Percentiles rank a stretch among this genome's conserved stretches.
phyloP scores from a whole-genome alignment of 2,797 vertebrate genomes.

The Argyrosomus regius region DNA sequence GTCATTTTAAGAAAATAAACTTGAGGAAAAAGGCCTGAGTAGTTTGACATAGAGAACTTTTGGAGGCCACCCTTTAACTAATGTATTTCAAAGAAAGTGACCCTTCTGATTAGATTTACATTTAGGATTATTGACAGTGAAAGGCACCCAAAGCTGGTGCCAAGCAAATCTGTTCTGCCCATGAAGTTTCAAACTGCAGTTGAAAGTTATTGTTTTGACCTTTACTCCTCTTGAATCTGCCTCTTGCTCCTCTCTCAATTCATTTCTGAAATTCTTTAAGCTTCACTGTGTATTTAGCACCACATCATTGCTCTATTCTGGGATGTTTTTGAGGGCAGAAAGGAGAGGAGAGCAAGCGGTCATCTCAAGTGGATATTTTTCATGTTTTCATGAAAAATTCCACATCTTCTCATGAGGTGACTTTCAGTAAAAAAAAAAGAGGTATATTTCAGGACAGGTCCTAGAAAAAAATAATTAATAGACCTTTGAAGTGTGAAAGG shows the following conservation, averaged over 20 bases:
- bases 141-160: neutral
- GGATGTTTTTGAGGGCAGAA: conserved; percentile 63
- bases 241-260: conserved; percentile 34
- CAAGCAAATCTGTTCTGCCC: conserved; percentile 16
- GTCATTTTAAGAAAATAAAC: conserved; percentile 1
- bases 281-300: conserved; percentile 77
- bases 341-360: conserved; percentile 49
- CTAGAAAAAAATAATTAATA: conserved; percentile 85
- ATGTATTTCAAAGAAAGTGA: conserved; percentile 17
- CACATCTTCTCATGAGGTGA: conserved; percentile 87
- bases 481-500: conserved; percentile 85
- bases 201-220: conserved; percentile 42
- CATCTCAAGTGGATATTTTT: conserved; percentile 83
- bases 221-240: conserved; percentile 35
- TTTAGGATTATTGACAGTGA: conserved; percentile 19
- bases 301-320: conserved; percentile 75
- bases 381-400: conserved; percentile 95
- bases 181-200: conserved; percentile 16
- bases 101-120: conserved; percentile 11
- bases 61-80: neutral
- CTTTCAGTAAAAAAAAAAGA: conserved; percentile 66
- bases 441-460: conserved; percentile 80
- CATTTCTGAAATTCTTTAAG: conserved; percentile 72
- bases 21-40: conserved; percentile 2
- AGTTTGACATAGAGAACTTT: neutral